phyloP scores from a whole-genome alignment of 2,888 invertebrate species.

The Cordilura impudica region DNA sequence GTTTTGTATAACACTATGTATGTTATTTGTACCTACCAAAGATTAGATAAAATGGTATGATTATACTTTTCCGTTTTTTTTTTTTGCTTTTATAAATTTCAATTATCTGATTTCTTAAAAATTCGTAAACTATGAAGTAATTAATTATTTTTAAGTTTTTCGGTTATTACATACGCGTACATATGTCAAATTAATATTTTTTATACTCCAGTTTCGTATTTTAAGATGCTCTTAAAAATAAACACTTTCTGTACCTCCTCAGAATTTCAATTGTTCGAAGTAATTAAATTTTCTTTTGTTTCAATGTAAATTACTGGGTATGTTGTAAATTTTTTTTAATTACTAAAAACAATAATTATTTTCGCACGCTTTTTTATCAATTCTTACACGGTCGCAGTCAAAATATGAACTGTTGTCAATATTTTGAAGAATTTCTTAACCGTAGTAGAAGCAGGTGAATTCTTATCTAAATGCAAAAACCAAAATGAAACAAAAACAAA shows the following conservation, averaged over 20 bases:
- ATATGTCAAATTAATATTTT: not conserved
- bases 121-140: conserved; percentile 69
- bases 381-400: conserved; percentile 43
- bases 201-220: not conserved
- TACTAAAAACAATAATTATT: not conserved
- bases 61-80: not conserved
- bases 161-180: too few species aligned
- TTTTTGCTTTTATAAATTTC: not conserved
- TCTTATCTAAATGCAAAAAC: conserved; percentile 59
- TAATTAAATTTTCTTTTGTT: too few species aligned
- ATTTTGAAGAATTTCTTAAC: conserved; percentile 43
- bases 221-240: not conserved
- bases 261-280: too few species aligned
- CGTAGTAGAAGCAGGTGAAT: conserved; percentile 50
- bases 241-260: not conserved
- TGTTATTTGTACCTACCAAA: not conserved
- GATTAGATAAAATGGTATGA: not conserved
- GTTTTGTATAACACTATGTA: too few species aligned
- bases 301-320: too few species aligned
- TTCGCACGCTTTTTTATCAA: conserved; percentile 10
- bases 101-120: conserved; percentile 37
- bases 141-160: conserved; percentile 51
- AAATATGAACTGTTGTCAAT: conserved; percentile 62
- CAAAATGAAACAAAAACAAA: conserved; percentile 28
- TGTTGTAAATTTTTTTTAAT: not conserved